phyloP scores from a whole-genome alignment of 2,113 vertebrate genomes.

The Microcebus lehilahytsara region DNA sequence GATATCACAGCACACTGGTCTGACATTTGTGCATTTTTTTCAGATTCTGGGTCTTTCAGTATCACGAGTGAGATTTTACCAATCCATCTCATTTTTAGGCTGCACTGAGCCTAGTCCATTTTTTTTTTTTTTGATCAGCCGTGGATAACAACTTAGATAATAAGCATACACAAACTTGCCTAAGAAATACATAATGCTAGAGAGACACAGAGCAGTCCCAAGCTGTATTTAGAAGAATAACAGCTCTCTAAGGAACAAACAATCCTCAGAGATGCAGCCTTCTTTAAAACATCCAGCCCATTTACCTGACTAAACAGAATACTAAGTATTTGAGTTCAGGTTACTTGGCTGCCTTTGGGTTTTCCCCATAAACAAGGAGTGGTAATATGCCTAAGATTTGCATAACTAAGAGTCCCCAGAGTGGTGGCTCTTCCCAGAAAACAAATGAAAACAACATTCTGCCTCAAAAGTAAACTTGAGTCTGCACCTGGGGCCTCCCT shows the following conservation, averaged over 20 bases:
- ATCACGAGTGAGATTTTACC: neutral
- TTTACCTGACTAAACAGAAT: constrained; percentile 31
- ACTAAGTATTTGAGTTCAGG: constrained; percentile 3
- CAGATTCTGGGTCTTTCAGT: neutral
- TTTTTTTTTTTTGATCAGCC: neutral
- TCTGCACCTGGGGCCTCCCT: neutral
- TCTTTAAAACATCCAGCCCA: neutral
- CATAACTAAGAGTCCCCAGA: constrained; percentile 22
- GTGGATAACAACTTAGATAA: neutral
- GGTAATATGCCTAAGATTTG: neutral
- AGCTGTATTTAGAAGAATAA: neutral
- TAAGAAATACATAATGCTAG: neutral
- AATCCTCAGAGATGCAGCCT: neutral
- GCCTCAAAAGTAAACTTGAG: neutral
- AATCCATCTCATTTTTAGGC: neutral
- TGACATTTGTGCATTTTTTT: neutral
- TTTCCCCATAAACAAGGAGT: neutral
- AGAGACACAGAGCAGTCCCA: neutral
- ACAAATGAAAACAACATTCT: neutral
- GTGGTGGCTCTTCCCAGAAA: neutral
- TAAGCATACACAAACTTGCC: neutral
- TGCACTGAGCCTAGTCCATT: neutral
- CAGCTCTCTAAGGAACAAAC: neutral
- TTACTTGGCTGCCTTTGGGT: neutral
- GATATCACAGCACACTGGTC: neutral